Conservation (phyloP, 2,113 vertebrate species). For the Oryzias curvinotus region DNA sequence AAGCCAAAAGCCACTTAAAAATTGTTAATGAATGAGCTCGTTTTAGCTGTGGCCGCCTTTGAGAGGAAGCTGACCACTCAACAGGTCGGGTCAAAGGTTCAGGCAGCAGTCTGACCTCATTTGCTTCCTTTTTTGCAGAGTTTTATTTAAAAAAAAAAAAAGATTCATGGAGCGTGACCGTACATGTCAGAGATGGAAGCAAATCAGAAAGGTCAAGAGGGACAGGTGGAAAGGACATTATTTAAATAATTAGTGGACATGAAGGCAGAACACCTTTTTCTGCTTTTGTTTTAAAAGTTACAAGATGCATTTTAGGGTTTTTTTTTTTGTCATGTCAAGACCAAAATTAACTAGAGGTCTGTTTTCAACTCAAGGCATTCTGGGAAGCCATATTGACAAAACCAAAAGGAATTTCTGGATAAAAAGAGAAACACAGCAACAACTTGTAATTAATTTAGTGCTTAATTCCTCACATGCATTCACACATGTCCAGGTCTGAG, state of each 20-base stretch:
- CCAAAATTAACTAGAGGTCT: not conserved
- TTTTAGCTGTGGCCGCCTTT: slow-evolving; percentile 42
- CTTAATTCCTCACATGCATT: slow-evolving; percentile 58
- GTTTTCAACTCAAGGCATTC: not conserved
- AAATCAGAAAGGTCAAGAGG: slow-evolving; percentile 44
- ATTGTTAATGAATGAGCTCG: slow-evolving; percentile 69
- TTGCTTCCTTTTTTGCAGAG: slow-evolving; percentile 6
- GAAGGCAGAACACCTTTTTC: slow-evolving; percentile 1
- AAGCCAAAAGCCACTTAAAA: slow-evolving; percentile 66
- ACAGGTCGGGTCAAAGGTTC: slow-evolving; percentile 52
- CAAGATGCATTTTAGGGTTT: not conserved
- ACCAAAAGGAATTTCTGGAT: not conserved
- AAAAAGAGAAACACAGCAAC: not conserved
- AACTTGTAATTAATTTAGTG: slow-evolving; percentile 32
- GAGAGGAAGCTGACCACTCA: slow-evolving; percentile 36
- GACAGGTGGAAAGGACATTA: slow-evolving; percentile 25
- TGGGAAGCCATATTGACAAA: not conserved
- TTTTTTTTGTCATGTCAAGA: not conserved
- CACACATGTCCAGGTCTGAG: slow-evolving; percentile 59
- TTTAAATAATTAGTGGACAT: slow-evolving; percentile 12
- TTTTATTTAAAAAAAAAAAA: slow-evolving; percentile 44
- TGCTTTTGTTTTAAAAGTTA: not conserved
- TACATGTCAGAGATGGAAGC: slow-evolving; percentile 53
- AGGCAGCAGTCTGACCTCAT: slow-evolving; percentile 13
- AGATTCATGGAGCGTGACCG: slow-evolving; percentile 47